Percentiles rank a stretch among this genome's conserved stretches.
phyloP scores from a whole-genome alignment of 2,888 invertebrate species.

The Spilarctia lutea region DNA sequence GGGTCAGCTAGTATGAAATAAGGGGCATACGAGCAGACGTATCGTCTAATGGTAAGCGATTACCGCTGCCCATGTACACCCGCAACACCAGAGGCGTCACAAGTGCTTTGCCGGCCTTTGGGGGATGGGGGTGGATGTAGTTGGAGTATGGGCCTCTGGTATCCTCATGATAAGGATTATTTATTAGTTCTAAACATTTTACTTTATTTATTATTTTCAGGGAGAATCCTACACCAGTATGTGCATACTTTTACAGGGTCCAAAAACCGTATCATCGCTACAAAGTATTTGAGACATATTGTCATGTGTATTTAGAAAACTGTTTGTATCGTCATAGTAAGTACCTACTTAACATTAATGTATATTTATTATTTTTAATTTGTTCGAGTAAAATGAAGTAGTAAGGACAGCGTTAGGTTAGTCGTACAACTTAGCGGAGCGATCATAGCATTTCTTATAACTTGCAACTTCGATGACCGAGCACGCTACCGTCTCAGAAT shows the following conservation, averaged over 20 bases:
- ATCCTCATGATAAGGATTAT: too few relatives aligned
- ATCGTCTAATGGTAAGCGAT: too few relatives aligned
- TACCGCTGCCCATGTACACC: too few relatives aligned
- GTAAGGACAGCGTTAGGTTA: background rate
- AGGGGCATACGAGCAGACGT: too few relatives aligned
- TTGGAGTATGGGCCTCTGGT: too few relatives aligned
- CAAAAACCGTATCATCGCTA: background rate
- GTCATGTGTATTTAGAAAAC: conserved; percentile 14
- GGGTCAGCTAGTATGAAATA: too few relatives aligned
- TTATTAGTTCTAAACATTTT: background rate
- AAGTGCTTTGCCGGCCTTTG: too few relatives aligned
- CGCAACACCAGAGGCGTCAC: too few relatives aligned
- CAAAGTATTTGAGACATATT: conserved; percentile 13
- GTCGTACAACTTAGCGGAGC: background rate
- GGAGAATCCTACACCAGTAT: conserved; percentile 1
- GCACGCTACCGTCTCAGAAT: too few relatives aligned
- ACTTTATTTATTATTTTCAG: conserved; percentile 1
- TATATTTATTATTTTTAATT: background rate
- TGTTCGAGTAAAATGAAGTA: too few relatives aligned
- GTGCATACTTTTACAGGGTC: background rate
- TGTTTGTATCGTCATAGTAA: conserved; percentile 11
- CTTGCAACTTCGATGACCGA: background rate
- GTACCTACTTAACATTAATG: background rate
- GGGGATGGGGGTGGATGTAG: too few relatives aligned
- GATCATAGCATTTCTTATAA: background rate